Evolutionary conservation across 2,113 vertebrate genomes (phyloP).

Genomic region (Myiagra hebetior): DNA sequence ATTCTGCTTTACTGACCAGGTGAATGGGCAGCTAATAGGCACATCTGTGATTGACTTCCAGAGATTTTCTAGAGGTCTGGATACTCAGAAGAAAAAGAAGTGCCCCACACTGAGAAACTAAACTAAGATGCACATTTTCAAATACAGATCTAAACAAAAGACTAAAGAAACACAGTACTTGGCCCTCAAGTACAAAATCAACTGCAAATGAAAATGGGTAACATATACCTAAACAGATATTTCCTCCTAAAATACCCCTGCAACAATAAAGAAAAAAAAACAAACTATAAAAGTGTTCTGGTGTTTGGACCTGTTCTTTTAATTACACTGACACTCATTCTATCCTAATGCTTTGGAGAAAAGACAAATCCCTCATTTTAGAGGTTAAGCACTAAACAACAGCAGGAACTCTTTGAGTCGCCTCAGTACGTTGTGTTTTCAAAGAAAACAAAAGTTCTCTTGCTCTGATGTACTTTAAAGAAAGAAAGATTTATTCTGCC

Average conservation of each 20-base stretch:
- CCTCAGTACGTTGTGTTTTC: not conserved
- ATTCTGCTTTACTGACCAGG: not conserved
- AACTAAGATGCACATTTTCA: not conserved
- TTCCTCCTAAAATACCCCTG: not conserved
- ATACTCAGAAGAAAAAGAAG: not conserved
- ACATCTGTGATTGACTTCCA: not conserved
- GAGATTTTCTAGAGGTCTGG: not conserved
- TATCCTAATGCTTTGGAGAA: not conserved
- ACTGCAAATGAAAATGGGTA: not conserved
- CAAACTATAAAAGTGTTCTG: not conserved
- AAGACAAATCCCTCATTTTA: not conserved
- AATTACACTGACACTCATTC: not conserved
- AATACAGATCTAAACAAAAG: not conserved
- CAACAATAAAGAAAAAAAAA: not conserved
- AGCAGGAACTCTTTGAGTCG: not conserved
- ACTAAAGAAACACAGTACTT: not conserved
- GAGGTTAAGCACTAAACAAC: not conserved
- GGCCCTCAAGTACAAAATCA: not conserved
- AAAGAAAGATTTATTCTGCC: not conserved
- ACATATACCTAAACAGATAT: not conserved
- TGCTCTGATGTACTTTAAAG: not conserved
- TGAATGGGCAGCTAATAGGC: not conserved
- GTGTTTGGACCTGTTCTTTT: not conserved
- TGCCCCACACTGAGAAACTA: not conserved
- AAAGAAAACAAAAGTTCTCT: constrained; percentile 11